These are phyloP conservation scores for Andrena chrysosceles DNA, from an alignment of 2,888 invertebrate species.

Conservation along the genomic window DNA sequence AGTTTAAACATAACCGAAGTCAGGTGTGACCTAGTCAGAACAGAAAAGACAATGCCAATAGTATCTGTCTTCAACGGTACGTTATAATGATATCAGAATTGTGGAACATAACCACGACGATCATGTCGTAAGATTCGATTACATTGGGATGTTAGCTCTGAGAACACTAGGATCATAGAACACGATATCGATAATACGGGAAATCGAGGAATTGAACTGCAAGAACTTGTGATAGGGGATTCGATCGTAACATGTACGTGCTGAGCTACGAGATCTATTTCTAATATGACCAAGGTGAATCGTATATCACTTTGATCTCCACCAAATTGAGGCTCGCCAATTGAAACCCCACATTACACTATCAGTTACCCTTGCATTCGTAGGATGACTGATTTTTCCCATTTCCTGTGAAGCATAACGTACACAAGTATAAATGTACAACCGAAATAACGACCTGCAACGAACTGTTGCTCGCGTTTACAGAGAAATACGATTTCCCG, in stretches of 20 bases:
- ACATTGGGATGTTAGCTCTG: neutral
- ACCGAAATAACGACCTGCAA: neutral
- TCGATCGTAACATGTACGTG: neutral
- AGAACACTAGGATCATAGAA: neutral
- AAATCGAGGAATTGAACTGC: too few relatives aligned
- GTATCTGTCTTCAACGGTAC: neutral
- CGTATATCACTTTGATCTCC: neutral
- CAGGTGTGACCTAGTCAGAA: neutral
- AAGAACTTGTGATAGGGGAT: neutral
- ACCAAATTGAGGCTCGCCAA: neutral
- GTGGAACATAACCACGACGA: neutral
- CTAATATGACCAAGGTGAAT: neutral
- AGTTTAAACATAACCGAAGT: too few relatives aligned
- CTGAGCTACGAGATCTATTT: neutral
- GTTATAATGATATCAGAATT: neutral
- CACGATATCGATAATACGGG: neutral
- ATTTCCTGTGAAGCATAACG: too few relatives aligned
- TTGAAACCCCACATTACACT: neutral
- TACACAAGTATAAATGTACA: neutral
- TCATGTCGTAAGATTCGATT: conserved; percentile 3
- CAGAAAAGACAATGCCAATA: neutral
- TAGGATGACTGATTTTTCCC: too few relatives aligned
- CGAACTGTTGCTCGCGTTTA: neutral
- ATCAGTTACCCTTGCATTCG: too few relatives aligned
- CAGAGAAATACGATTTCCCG: neutral